A percentile compares a stretch with the other conserved stretches of the same genome.
phyloP scores from a whole-genome alignment of 2,797 vertebrate species.

The Microctenopoma steveboyesi region DNA sequence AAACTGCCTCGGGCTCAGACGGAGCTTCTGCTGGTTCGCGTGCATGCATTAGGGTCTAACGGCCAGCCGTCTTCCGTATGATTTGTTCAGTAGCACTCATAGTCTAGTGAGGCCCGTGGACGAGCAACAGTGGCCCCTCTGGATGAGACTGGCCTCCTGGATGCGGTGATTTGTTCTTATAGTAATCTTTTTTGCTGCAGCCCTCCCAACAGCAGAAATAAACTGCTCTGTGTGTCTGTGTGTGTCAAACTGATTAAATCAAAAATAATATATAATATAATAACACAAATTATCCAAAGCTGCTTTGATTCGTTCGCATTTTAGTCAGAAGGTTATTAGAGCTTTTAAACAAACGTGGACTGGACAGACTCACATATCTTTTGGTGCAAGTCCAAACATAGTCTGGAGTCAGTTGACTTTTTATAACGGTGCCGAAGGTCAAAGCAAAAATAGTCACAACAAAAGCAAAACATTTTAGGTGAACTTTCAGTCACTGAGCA shows the following conservation, averaged over 20 bases:
- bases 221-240: background rate
- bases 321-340: too few species aligned
- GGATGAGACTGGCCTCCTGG: slow-evolving; percentile 57
- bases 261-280: too few species aligned
- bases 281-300: too few species aligned
- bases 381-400: background rate
- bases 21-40: slow-evolving; percentile 37
- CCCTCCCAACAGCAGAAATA: background rate
- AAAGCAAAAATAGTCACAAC: background rate
- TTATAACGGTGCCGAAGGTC: background rate
- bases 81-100: slow-evolving; percentile 18
- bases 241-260: too few species aligned
- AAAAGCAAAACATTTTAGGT: slow-evolving; percentile 14
- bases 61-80: background rate
- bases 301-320: too few species aligned
- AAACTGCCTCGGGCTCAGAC: slow-evolving; percentile 53
- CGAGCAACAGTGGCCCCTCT: slow-evolving; percentile 38
- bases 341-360: too few species aligned
- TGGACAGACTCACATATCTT: background rate
- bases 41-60: slow-evolving; percentile 2
- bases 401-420: background rate
- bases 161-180: slow-evolving; percentile 18
- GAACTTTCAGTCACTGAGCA: slow-evolving; percentile 22
- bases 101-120: slow-evolving; percentile 9
- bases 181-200: background rate